Evolutionary conservation across 2,113 vertebrate species (phyloP), one percentile per base, ranked within the genome.

Genomic region (Phaetusa simplex): DNA sequence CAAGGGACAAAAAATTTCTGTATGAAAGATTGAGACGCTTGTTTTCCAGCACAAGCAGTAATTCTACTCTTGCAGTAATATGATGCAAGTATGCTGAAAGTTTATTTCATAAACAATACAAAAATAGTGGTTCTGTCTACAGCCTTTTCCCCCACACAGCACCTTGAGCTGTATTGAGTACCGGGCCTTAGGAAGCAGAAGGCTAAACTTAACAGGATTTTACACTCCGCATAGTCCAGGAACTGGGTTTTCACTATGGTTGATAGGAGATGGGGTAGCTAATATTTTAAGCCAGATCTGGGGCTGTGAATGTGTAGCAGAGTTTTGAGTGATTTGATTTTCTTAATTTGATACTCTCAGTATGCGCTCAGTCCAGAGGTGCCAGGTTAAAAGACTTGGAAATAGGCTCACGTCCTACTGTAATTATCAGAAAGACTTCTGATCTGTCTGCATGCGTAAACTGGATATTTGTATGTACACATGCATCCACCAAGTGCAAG

Each of bases 11-110:
- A 93, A 90, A 81, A 65, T 59, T 64, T 79, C 94, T 30, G 36
- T 90, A 88, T 91, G 85, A 97, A 97, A 96, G 96, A 88, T n/a
- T 42, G 92, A 96, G 85, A 89, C 4, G 12, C 40, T 89, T 65
- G 21, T 50, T 89, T 95, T 97, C 72, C 79, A 90, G 49, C 26
- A 83, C 24, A 77, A 58, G 45, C 64, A 42, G 52, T 76, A 82
- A 86, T 92, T 72, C 29, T 65, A 53, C 53, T 52, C 40, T 52
- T 85, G 70, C 94, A 91, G 74, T 50, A 72, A 92, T 65, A 52
- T 12, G 17, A 87, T 86, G 73, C 73, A 87, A 93, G 30, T 61
- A 22, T 85, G 5, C 9, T 18, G 42, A 42, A 42, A 42, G 20
- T 62, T 86, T 89, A 26, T 53, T 65, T 82, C 55, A 45, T 72